Percentiles rank a stretch among this genome's conserved stretches.
Evolutionary conservation across 2,888 invertebrate genomes (phyloP).

Genomic region (Hedya salicella): DNA sequence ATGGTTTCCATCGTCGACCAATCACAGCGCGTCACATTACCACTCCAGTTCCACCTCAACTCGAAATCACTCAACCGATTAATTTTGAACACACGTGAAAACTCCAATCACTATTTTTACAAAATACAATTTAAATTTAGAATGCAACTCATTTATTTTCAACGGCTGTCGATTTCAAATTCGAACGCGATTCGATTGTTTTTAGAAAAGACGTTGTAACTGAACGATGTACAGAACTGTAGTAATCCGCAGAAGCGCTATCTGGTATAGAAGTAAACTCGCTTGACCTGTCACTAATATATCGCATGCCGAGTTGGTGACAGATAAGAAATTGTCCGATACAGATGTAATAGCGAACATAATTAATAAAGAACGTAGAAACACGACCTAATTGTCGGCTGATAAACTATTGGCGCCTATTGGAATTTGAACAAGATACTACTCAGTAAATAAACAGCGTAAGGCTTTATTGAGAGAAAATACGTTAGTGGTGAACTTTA

Average conservation of each 20-base stretch:
- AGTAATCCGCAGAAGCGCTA: conserved; percentile 28
- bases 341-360: conserved; percentile 59
- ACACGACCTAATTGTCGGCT: conserved; percentile 69
- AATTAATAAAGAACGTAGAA: conserved; percentile 57
- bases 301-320: conserved; percentile 53
- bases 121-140: conserved; percentile 37
- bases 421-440: conserved; percentile 25
- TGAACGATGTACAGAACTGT: conserved; percentile 17
- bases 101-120: conserved; percentile 49
- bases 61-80: conserved; percentile 57
- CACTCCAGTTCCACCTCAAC: conserved; percentile 62
- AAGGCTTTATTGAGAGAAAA: neutral
- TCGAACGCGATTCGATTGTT: conserved; percentile 1
- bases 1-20: conserved; percentile 75
- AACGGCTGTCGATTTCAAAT: neutral
- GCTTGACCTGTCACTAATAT: conserved; percentile 41
- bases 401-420: conserved; percentile 60
- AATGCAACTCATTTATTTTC: conserved; percentile 10
- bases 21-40: conserved; percentile 72
- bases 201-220: conserved; percentile 24
- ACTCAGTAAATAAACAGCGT: conserved; percentile 3
- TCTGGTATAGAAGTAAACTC: conserved; percentile 40
- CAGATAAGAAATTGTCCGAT: conserved; percentile 59
- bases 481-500: conserved; percentile 1
- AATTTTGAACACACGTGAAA: conserved; percentile 58